A percentile compares a stretch with the other conserved stretches of the same genome.
Conservation (phyloP, 2,113 vertebrate species). For the Conger conger region DNA sequence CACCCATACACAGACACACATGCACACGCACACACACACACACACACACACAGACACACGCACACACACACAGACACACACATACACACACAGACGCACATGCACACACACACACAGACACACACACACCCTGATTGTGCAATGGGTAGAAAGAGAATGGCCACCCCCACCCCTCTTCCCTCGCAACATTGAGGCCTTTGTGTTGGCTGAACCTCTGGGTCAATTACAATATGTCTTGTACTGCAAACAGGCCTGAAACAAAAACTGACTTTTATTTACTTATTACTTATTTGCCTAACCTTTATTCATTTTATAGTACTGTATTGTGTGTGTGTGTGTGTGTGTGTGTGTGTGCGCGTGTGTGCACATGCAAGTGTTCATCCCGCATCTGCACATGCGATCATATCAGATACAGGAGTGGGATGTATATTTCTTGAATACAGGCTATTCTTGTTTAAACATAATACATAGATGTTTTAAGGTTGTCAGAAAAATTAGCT, state of each 20-base stretch:
- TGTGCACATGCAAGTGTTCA: slow-evolving; percentile 10
- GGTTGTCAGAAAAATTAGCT: background rate
- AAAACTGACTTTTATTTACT: background rate
- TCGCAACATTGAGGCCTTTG: background rate
- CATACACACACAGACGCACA: too few species aligned
- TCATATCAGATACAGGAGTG: background rate
- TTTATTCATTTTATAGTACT: background rate
- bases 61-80: background rate
- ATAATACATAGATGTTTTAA: background rate
- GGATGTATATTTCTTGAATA: background rate
- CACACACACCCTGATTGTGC: background rate
- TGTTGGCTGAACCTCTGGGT: background rate
- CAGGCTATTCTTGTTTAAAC: background rate
- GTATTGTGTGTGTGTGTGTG: slow-evolving; percentile 26
- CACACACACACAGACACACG: background rate
- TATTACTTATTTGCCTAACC: background rate
- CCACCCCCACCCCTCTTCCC: too few species aligned
- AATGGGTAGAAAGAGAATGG: background rate
- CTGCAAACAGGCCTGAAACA: background rate
- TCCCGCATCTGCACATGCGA: slow-evolving; percentile 16
- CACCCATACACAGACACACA: background rate
- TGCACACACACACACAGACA: background rate
- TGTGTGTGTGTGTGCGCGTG: background rate
- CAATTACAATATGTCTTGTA: background rate
- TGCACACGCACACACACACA: background rate